Conservation (phyloP, 2,888 invertebrate species). For the Allophyes oxyacanthae region DNA sequence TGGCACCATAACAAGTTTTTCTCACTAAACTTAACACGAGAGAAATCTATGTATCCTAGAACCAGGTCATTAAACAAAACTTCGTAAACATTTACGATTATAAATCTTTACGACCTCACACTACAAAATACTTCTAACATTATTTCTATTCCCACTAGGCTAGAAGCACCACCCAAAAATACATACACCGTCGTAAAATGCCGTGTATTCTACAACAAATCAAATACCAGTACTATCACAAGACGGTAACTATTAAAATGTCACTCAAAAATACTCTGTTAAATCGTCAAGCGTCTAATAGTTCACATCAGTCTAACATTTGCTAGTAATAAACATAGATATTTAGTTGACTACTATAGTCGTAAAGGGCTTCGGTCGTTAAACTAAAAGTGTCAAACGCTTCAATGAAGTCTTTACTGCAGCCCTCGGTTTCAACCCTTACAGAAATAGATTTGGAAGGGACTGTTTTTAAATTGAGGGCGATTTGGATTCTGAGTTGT, state of each 20-base stretch:
- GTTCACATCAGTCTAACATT: slow-evolving; percentile 45
- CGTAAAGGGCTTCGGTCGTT: slow-evolving; percentile 42
- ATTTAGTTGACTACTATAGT: slow-evolving; percentile 41
- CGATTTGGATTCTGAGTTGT: no score
- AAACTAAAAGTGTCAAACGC: slow-evolving; percentile 48
- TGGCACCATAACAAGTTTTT: no score
- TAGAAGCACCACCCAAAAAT: slow-evolving; percentile 27
- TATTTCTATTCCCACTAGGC: slow-evolving; percentile 15
- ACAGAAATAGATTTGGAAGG: slow-evolving; percentile 36
- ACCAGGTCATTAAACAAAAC: no score
- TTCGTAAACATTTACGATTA: no score
- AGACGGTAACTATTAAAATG: slow-evolving; percentile 25
- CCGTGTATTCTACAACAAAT: slow-evolving; percentile 39
- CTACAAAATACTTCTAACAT: slow-evolving; percentile 3
- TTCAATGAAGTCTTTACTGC: slow-evolving; percentile 46
- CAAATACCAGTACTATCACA: slow-evolving; percentile 21
- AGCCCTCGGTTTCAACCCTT: slow-evolving; percentile 41
- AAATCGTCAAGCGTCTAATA: slow-evolving; percentile 22
- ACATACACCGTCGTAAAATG: slow-evolving; percentile 41
- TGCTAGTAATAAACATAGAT: slow-evolving; percentile 50
- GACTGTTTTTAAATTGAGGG: no score
- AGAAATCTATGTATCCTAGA: no score
- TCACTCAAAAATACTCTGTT: slow-evolving; percentile 36
- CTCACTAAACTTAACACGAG: no score
- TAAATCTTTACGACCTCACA: no score